Evolutionary conservation across 2,797 vertebrate genomes (phyloP).

Genomic region (Rhinichthys osculus): DNA sequence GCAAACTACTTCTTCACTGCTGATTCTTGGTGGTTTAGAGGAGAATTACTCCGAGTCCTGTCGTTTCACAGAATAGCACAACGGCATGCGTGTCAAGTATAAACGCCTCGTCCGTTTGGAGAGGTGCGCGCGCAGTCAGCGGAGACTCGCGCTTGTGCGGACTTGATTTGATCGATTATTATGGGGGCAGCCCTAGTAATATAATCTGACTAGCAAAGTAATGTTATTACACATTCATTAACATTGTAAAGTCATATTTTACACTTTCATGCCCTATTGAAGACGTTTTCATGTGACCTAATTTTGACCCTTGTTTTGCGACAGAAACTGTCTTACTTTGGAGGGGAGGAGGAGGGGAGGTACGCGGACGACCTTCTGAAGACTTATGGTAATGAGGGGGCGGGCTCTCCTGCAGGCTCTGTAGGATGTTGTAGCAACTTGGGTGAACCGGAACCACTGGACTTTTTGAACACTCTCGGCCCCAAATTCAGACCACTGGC

Average conservation of each 20-base stretch:
- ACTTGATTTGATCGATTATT: background rate
- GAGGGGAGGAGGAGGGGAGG: constrained; percentile 80
- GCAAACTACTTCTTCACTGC: too few relatives aligned
- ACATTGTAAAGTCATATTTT: background rate
- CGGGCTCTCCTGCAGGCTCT: constrained; percentile 84
- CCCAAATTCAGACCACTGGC: constrained; percentile 87
- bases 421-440: constrained; percentile 86
- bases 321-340: constrained; percentile 84
- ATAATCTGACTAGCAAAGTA: background rate
- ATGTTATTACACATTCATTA: background rate
- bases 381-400: constrained; percentile 84
- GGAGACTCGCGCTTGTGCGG: too few relatives aligned
- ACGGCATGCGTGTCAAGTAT: too few relatives aligned
- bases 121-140: too few relatives aligned
- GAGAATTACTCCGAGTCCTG: too few relatives aligned
- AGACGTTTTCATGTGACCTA: constrained; percentile 4
- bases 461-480: constrained; percentile 85
- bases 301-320: constrained; percentile 42
- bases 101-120: too few relatives aligned
- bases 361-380: constrained; percentile 81
- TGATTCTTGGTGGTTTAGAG: too few relatives aligned
- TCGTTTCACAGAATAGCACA: too few relatives aligned
- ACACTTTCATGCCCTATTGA: background rate
- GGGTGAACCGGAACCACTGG: constrained; percentile 79
- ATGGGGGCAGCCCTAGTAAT: background rate